phyloP scores from a whole-genome alignment of 2,888 invertebrate species.

The Rhingia campestris region DNA sequence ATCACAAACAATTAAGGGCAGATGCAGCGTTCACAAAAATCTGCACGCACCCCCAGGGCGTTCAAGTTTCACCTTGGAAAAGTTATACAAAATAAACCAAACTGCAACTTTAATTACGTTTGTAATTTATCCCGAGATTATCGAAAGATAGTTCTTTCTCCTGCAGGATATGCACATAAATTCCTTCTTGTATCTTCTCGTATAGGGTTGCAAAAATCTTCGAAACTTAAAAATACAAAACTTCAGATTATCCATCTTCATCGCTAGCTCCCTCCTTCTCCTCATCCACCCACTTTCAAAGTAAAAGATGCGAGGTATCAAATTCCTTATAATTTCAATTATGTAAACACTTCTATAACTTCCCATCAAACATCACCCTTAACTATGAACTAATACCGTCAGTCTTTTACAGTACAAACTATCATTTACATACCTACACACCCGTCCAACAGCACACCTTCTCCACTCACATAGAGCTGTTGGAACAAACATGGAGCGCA shows the following conservation, averaged over 20 bases:
- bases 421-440: conserved; percentile 38
- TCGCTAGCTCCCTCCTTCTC: no score
- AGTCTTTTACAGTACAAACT: conserved; percentile 38
- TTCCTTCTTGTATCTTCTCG: no score
- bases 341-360: conserved; percentile 55
- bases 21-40: no score
- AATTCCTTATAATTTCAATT: conserved; percentile 57
- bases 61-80: no score
- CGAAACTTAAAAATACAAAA: neutral
- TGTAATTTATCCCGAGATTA: no score
- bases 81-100: no score
- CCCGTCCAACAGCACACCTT: conserved; percentile 4
- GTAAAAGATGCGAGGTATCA: conserved; percentile 2
- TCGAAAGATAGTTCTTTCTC: no score
- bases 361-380: conserved; percentile 35
- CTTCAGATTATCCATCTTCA: neutral
- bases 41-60: no score
- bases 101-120: no score
- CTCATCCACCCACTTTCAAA: neutral
- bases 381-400: conserved; percentile 58
- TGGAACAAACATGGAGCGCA: conserved; percentile 34
- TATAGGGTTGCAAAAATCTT: neutral
- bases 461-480: conserved; percentile 10
- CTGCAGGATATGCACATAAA: no score
- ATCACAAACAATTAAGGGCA: no score